A percentile compares a stretch with the other conserved stretches of the same genome.
These are phyloP conservation scores for Drosophila setifemur DNA, from an alignment of 1,140 invertebrate species.

Conservation along the genomic window DNA sequence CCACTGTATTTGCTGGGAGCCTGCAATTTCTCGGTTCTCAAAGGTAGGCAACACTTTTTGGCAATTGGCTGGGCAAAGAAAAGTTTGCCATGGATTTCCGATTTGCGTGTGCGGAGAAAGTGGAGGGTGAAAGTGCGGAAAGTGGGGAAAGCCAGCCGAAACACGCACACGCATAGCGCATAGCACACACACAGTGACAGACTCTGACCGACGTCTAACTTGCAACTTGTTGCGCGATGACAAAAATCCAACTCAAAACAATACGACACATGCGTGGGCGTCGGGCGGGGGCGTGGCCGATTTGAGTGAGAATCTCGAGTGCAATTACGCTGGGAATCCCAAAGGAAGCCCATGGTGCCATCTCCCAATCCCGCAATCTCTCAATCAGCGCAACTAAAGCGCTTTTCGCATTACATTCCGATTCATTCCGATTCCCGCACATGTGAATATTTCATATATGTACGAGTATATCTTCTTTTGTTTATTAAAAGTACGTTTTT, in stretches of 20 bases:
- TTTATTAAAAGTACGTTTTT: not conserved
- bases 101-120: constrained; percentile 26
- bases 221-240: constrained; percentile 66
- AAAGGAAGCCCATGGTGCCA: too few species aligned
- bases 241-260: constrained; percentile 66
- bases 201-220: not conserved
- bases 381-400: not conserved
- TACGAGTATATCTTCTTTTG: not conserved
- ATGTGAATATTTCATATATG: not conserved
- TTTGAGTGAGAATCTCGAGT: constrained; percentile 23
- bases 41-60: constrained; percentile 66
- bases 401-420: not conserved
- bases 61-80: constrained; percentile 1
- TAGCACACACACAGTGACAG: not conserved
- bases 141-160: too few species aligned
- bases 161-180: not conserved
- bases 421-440: too few species aligned
- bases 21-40: constrained; percentile 6
- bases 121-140: constrained; percentile 2
- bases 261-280: constrained; percentile 55
- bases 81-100: constrained; percentile 35
- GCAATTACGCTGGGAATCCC: not conserved
- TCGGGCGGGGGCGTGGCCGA: not conserved
- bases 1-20: too few species aligned
- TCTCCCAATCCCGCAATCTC: too few species aligned